Conservation (phyloP, 2,797 vertebrate genomes). For the Streptopelia turtur region DNA sequence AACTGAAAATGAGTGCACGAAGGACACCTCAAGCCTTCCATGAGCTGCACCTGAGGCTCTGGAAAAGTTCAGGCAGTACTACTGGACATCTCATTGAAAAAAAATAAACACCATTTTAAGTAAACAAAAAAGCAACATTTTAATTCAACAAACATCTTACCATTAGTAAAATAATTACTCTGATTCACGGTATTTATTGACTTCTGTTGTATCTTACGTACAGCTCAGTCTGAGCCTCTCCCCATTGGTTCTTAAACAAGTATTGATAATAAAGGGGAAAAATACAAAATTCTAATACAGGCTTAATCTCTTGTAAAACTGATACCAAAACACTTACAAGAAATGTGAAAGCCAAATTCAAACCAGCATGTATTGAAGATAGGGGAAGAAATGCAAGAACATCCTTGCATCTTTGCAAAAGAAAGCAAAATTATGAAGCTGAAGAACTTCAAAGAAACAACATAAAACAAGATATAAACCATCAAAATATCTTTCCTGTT, state of each 20-base stretch:
- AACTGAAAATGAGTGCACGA: accelerated
- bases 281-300: neutral
- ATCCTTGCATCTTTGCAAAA: neutral
- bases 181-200: accelerated
- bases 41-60: neutral
- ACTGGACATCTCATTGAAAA: neutral
- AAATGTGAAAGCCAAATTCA: neutral
- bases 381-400: neutral
- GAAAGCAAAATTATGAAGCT: neutral
- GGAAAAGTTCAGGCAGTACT: neutral
- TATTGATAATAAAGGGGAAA: neutral
- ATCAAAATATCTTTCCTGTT: neutral
- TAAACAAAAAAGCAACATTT: neutral
- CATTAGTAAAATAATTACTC: neutral
- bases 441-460: neutral
- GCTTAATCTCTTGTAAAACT: neutral
- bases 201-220: neutral
- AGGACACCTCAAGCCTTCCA: neutral
- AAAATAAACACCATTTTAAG: accelerated
- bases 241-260: neutral
- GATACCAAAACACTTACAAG: neutral
- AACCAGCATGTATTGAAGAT: accelerated
- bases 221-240: neutral
- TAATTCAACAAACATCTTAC: neutral
- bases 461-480: accelerated